Conservation (phyloP, 1,140 invertebrate genomes). For the Drosophila kanapiae region DNA sequence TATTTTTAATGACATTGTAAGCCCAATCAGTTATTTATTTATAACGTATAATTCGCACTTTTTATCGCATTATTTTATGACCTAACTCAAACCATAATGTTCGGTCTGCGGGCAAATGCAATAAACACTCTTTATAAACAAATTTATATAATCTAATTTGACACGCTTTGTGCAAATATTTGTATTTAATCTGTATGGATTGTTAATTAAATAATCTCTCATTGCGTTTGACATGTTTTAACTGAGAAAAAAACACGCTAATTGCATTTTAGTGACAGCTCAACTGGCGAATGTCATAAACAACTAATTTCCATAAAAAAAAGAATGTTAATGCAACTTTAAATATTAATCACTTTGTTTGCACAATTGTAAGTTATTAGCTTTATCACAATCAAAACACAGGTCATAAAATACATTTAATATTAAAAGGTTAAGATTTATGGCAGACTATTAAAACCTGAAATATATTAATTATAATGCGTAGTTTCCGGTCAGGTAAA, state of each 20-base stretch:
- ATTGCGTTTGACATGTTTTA: slow-evolving; percentile 36
- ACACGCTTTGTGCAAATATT: slow-evolving; percentile 38
- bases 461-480: background rate
- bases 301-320: slow-evolving; percentile 7
- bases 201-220: slow-evolving; percentile 64
- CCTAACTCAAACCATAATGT: slow-evolving; percentile 17
- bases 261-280: slow-evolving; percentile 39
- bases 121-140: slow-evolving; percentile 7
- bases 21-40: slow-evolving; percentile 69
- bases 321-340: slow-evolving; percentile 6
- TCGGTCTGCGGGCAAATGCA: slow-evolving; percentile 14
- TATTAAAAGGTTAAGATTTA: background rate
- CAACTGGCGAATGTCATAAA: slow-evolving; percentile 30
- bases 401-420: background rate
- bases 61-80: slow-evolving; percentile 12
- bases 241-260: slow-evolving; percentile 12
- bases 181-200: slow-evolving; percentile 34
- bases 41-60: slow-evolving; percentile 18
- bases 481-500: too few relatives aligned
- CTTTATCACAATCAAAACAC: background rate
- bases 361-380: slow-evolving; percentile 3
- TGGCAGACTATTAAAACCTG: background rate
- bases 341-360: slow-evolving; percentile 29
- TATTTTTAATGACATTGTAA: slow-evolving; percentile 81
- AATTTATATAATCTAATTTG: slow-evolving; percentile 32